Percentiles rank a stretch among this genome's conserved stretches.
Evolutionary conservation across 2,797 vertebrate species (phyloP).

Genomic region (Cossypha caffra): DNA sequence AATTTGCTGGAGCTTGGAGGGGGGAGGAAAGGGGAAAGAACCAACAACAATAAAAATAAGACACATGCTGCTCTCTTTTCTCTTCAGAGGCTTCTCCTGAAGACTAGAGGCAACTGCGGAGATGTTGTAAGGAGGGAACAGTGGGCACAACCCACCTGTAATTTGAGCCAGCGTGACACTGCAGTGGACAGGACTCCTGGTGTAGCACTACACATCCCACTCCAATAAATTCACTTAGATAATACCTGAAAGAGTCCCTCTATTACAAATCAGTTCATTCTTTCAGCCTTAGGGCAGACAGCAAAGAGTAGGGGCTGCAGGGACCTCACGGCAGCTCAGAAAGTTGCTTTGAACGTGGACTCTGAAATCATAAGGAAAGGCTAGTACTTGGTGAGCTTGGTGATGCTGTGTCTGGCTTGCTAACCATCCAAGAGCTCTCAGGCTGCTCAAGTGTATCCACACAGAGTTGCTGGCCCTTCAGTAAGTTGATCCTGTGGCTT

Average conservation of each 20-base stretch:
- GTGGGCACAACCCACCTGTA: neutral
- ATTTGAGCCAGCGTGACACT: neutral
- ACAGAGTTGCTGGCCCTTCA: neutral
- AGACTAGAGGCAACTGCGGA: neutral
- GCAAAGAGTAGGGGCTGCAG: neutral
- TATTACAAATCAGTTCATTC: neutral
- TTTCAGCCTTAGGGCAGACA: neutral
- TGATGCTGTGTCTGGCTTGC: neutral
- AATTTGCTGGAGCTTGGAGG: neutral
- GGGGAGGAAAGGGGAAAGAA: neutral
- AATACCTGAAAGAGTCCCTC: neutral
- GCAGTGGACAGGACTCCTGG: neutral
- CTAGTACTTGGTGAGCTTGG: accelerated
- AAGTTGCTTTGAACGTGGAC: neutral
- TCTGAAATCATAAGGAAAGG: neutral
- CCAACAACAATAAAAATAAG: constrained; percentile 6
- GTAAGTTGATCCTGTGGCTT: neutral
- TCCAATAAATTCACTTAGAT: neutral
- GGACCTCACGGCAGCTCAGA: neutral
- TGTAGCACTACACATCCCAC: neutral
- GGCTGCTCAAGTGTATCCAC: neutral
- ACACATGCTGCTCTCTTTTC: neutral
- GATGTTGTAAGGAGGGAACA: neutral
- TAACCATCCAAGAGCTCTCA: neutral
- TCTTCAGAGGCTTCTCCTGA: neutral